Conservation (phyloP, 30 jellyfish, hydroid and myxozoan species). For the Chironex yamaguchii region DNA sequence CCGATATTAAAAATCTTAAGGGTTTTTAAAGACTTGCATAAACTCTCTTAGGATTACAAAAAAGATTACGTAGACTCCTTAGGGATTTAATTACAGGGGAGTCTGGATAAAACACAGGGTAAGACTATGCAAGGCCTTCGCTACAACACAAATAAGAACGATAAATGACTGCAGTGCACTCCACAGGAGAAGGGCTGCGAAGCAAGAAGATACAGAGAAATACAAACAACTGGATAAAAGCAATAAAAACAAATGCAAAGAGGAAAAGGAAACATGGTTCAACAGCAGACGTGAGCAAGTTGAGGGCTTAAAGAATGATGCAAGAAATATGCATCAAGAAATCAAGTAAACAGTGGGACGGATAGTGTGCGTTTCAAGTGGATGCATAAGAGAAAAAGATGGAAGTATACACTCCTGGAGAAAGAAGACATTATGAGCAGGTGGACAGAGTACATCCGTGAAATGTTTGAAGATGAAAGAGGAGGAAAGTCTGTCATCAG, state of each 20-base stretch:
- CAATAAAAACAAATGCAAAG: constrained; percentile 10
- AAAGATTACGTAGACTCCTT: no score
- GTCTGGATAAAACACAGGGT: no score
- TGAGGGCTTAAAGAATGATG: not conserved
- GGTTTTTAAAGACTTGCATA: no score
- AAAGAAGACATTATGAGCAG: constrained; percentile 7
- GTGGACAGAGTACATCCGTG: constrained; percentile 38
- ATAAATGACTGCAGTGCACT: no score
- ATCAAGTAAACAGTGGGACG: constrained; percentile 6
- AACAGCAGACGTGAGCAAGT: constrained; percentile 7
- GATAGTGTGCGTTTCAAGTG: not conserved
- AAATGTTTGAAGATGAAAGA: constrained; percentile 21
- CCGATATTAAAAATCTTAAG: no score
- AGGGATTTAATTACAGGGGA: no score
- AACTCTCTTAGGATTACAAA: no score
- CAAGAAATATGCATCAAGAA: constrained; percentile 15
- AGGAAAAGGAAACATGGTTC: not conserved
- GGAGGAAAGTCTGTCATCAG: not conserved
- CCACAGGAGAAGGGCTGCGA: no score
- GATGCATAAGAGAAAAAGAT: constrained; percentile 12
- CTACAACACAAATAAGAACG: no score
- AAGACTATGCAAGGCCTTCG: no score
- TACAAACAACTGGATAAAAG: not conserved
- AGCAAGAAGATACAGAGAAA: no score
- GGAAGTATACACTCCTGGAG: constrained; percentile 31